Evolutionary conservation across 2,888 invertebrate genomes (phyloP).

Genomic region (Stegana nigrithorax): DNA sequence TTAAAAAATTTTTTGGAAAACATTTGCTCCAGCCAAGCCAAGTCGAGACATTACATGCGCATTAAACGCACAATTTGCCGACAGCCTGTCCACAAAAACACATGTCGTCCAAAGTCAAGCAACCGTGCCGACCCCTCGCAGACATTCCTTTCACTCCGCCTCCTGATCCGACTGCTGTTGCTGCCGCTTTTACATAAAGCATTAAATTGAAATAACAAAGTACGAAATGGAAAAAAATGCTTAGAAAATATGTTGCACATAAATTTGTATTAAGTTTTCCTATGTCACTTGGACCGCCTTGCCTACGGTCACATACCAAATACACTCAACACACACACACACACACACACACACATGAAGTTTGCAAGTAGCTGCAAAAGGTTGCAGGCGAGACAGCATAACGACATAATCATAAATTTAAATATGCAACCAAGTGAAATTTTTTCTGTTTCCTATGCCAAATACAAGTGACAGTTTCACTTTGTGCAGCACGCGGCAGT

Average conservation of each 20-base stretch:
- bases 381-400: conserved; percentile 52
- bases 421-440: conserved; percentile 51
- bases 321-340: background rate
- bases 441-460: conserved; percentile 22
- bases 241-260: conserved; percentile 62
- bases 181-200: background rate
- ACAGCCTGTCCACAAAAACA: conserved; percentile 26
- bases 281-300: conserved; percentile 47
- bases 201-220: conserved; percentile 30
- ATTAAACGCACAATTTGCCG: conserved; percentile 20
- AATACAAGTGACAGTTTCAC: conserved; percentile 51
- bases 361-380: background rate
- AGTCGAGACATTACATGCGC: conserved; percentile 7
- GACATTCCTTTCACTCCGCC: too few relatives aligned
- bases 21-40: background rate
- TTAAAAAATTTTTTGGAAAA: background rate
- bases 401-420: conserved; percentile 65
- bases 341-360: background rate
- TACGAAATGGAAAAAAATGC: conserved; percentile 25
- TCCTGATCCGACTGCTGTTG: conserved; percentile 20
- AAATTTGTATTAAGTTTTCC: conserved; percentile 63
- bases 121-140: too few relatives aligned
- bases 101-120: conserved; percentile 47
- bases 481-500: too few relatives aligned
- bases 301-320: background rate